Percentiles rank a stretch among this genome's conserved stretches.
phyloP scores from a whole-genome alignment of 2,888 invertebrate species.

The Harmothoe impar region DNA sequence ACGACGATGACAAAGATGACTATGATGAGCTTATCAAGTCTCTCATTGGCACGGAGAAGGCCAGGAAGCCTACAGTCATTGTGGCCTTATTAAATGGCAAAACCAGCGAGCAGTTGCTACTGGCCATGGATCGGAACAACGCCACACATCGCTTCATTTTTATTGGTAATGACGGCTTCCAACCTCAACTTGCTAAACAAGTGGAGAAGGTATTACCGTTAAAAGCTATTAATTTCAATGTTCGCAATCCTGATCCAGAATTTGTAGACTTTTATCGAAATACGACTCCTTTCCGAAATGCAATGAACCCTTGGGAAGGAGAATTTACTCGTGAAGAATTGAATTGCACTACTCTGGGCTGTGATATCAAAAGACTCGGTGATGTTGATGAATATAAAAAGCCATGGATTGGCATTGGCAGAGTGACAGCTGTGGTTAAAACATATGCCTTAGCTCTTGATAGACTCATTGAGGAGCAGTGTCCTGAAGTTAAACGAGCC shows the following conservation, averaged over 20 bases:
- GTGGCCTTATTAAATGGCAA: background rate
- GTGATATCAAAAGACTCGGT: background rate
- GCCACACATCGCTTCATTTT: conserved; percentile 9
- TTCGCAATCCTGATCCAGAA: background rate
- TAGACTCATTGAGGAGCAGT: background rate
- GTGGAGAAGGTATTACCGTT: background rate
- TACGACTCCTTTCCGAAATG: background rate
- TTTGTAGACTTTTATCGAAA: background rate
- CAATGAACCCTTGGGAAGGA: background rate
- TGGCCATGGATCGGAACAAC: background rate
- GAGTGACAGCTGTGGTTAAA: conserved; percentile 21
- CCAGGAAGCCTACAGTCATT: background rate
- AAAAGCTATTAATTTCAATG: background rate
- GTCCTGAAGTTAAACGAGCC: background rate
- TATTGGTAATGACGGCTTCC: conserved; percentile 40
- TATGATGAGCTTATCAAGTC: background rate
- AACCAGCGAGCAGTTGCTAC: background rate
- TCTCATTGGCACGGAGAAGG: background rate
- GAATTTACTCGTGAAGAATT: conserved; percentile 3
- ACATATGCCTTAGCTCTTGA: conserved; percentile 28
- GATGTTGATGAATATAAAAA: background rate
- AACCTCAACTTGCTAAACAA: background rate
- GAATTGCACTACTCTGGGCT: conserved; percentile 27
- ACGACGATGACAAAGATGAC: background rate
- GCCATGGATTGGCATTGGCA: conserved; percentile 24